Conservation (phyloP, 2,888 invertebrate genomes). For the Boloria euphrosyne region DNA sequence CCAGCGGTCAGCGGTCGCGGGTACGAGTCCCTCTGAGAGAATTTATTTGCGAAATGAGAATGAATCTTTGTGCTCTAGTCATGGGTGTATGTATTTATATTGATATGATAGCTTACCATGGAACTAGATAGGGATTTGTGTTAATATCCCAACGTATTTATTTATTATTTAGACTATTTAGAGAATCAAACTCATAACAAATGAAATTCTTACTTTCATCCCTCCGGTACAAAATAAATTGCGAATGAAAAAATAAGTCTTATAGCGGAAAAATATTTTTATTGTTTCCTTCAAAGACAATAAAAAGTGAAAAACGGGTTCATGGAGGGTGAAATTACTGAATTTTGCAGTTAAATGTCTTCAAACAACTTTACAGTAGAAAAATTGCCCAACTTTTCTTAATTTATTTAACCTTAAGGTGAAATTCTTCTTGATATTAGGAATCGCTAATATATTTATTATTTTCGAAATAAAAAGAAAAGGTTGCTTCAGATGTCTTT, state of each 20-base stretch:
- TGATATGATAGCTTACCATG: too few species aligned
- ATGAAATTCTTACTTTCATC: not conserved
- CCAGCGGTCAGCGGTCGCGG: too few species aligned
- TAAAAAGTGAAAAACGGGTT: slow-evolving; percentile 6
- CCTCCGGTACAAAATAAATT: not conserved
- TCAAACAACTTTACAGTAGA: not conserved
- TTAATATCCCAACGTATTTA: too few species aligned
- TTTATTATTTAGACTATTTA: not conserved
- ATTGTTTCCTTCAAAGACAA: slow-evolving; percentile 3
- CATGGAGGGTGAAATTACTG: not conserved
- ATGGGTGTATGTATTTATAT: too few species aligned
- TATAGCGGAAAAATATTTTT: slow-evolving; percentile 1
- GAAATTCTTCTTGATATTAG: not conserved
- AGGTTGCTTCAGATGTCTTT: too few species aligned
- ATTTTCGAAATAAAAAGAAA: too few species aligned
- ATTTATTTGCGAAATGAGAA: too few species aligned
- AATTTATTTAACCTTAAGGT: not conserved
- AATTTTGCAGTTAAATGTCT: slow-evolving; percentile 2
- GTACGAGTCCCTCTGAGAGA: too few species aligned
- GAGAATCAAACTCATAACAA: not conserved
- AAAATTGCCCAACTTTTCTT: not conserved
- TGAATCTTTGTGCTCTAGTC: too few species aligned
- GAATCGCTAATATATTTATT: too few species aligned
- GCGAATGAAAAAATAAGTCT: not conserved
- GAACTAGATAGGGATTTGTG: too few species aligned